A percentile compares a stretch with the other conserved stretches of the same genome.
phyloP scores from a whole-genome alignment of 1,140 invertebrate genomes.

The Drosophila pseudoananassae region DNA sequence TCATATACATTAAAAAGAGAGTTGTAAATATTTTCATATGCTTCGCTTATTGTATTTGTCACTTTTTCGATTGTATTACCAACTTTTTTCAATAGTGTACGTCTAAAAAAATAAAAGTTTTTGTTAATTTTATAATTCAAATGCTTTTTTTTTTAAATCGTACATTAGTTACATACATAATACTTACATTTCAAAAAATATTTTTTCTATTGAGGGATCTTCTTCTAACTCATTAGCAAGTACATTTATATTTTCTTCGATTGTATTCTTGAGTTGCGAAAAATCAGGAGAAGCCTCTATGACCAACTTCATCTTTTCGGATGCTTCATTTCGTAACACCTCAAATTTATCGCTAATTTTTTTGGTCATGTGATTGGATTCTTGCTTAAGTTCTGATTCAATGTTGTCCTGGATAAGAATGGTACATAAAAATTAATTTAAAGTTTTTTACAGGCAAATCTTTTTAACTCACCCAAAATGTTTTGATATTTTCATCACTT shows the following conservation, averaged over 20 bases:
- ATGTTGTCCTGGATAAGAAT: conserved; percentile 53
- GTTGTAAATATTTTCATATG: conserved; percentile 84
- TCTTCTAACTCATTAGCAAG: conserved; percentile 87
- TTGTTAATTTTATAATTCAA: not conserved
- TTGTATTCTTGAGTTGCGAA: conserved; percentile 86
- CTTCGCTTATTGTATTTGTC: conserved; percentile 84
- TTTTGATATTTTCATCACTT: conserved; percentile 87
- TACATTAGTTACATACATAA: not conserved
- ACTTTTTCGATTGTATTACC: conserved; percentile 85
- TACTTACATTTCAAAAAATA: conserved; percentile 86
- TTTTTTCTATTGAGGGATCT: conserved; percentile 88
- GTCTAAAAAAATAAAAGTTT: conserved; percentile 38
- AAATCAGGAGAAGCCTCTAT: conserved; percentile 87
- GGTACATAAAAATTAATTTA: not conserved
- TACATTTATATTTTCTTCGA: conserved; percentile 86
- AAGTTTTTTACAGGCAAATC: not conserved
- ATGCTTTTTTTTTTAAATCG: no score
- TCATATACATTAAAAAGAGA: conserved; percentile 67
- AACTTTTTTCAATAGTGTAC: conserved; percentile 69
- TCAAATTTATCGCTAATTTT: conserved; percentile 83
- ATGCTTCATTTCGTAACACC: conserved; percentile 75
- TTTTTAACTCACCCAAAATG: conserved; percentile 85
- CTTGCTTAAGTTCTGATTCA: conserved; percentile 65
- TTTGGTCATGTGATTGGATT: conserved; percentile 81
- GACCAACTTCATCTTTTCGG: conserved; percentile 84